Evolutionary conservation across 2,888 invertebrate species (phyloP), one percentile per base, ranked within the genome.

Genomic region (Mactromeris polynyma): DNA sequence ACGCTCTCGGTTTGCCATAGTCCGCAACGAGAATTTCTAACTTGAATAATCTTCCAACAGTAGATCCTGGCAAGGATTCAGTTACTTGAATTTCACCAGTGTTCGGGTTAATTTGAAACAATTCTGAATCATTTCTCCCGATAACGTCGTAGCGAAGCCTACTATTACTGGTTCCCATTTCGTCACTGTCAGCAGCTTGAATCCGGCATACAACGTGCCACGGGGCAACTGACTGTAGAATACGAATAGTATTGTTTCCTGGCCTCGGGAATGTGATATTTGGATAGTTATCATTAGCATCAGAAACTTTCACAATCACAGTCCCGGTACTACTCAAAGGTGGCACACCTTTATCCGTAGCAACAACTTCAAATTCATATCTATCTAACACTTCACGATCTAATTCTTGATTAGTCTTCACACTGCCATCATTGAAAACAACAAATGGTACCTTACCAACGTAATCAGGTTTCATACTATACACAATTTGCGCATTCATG

Each of bases 211-310:
- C 91, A 46, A 94, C 83, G 17, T 94, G 89, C 83, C 95, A 95
- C 0, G 93, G 89, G 9, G 92, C 90, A 7, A 93, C 88, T n/a
- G 90, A 81, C 42, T 91, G 90, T 7, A 93, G 90, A 2, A 95
- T 83, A 31, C 89, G 69, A 19, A 95, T 93, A 3, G 95, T 93
- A 85, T 93, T 94, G 85, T 95, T 95, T 14, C 82, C 85, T n/a
- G 85, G 81, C 73, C 86, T 93, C 2, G 96, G 96, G 83, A 95
- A 95, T 2, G 87, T 69, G 46, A 96, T 93, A n/a, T 88, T 83
- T 2, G 96, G 96, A 9, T 93, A 86, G 81, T 95, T 94, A 89
- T 96, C 96, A 90, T 96, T 96, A n/a, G 93, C 93, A 87, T 96
- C 96, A 0, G 89, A 89, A 3, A 96, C 93, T 77, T 81, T 88